Base-by-base conservation (phyloP, 2,888 invertebrate species). In the Nomada ferruginata region DNA sequence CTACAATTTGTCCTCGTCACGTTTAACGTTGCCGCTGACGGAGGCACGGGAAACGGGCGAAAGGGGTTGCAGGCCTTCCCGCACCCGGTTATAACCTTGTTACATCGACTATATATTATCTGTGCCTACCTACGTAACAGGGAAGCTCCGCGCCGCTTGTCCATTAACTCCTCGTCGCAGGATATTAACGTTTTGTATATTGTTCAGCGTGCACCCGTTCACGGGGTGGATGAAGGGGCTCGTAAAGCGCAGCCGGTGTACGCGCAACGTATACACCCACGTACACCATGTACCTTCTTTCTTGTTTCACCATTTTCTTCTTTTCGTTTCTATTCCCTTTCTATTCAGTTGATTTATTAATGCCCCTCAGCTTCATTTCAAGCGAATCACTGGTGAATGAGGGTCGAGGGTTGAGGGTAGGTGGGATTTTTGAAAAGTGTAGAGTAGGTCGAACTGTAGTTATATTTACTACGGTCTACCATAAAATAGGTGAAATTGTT, bases 1-100 rank as follows among this genome's bases (percentile, higher is more conserved):
- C 85, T 60, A 78, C 87, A 90, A 92, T 91, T 92, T 92, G 91
- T 92, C 89, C 89, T 86, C 88, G 92, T 92, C 91, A 91, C 89
- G 89, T 90, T 89, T 66, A 61, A 82, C 79, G 72, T 63, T 59
- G 74, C 74, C 68, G 55, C 47, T 75, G 68, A 61, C 44, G 60
- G 59, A 75, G 83, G 77, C 74, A 76, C 72, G 76, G 74, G 52
- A 83, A 82, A 89, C 84, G 76, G 64, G 36, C 65, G 82, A 86
- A 89, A 89, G 88, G 90, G 90, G 86, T 83, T 84, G 82, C 78
- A 55, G 44, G 69, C 71, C 60, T 44, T 76, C 61, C 60, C 55
- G 79, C 77, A 65, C 72, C 83, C 83, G 74, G 81, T 87, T 77
- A 74, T 77, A 89, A 85, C 89, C 89, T 89, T 79, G 87, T 89